Conservation (phyloP, 2,113 vertebrate genomes). For the Thryonomys swinderianus region DNA sequence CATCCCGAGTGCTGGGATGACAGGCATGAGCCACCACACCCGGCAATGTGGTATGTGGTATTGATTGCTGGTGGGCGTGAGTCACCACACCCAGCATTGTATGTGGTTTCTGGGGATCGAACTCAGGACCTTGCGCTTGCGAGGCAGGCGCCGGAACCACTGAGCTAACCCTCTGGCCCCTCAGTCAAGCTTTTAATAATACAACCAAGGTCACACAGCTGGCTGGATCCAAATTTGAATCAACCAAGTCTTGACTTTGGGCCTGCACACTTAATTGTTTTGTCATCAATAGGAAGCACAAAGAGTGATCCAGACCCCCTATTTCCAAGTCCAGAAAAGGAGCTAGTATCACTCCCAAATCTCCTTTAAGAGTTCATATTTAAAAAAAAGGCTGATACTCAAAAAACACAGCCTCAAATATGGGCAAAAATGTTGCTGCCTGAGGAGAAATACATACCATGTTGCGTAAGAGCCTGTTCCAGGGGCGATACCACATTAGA, state of each 20-base stretch:
- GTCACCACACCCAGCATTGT: too few relatives aligned
- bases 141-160: too few relatives aligned
- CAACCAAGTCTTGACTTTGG: not conserved
- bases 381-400: not conserved
- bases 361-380: not conserved
- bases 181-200: not conserved
- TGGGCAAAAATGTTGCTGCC: not conserved
- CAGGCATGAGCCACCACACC: too few relatives aligned
- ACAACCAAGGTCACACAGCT: not conserved
- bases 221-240: not conserved
- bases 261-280: not conserved
- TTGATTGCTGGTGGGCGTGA: too few relatives aligned
- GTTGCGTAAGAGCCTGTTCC: conserved; percentile 97
- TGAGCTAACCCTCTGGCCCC: too few relatives aligned
- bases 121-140: too few relatives aligned
- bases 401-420: not conserved
- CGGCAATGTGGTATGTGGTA: too few relatives aligned
- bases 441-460: conserved; percentile 86
- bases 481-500: conserved; percentile 93
- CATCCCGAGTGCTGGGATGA: too few relatives aligned
- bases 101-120: too few relatives aligned
- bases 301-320: not conserved
- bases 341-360: not conserved
- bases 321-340: not conserved
- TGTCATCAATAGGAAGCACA: not conserved